Base-by-base conservation (phyloP, 2,888 invertebrate species). In the Halictus ligatus region DNA sequence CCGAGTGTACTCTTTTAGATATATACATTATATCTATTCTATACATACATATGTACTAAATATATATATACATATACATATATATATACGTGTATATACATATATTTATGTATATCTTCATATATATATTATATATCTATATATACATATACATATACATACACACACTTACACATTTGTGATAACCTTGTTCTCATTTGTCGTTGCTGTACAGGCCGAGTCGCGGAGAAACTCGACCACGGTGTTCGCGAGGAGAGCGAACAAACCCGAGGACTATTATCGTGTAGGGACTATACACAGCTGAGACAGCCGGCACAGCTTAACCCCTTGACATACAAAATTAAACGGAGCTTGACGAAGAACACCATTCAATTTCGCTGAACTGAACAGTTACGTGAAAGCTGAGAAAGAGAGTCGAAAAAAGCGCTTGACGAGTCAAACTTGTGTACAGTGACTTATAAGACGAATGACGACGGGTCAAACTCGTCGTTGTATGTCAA, bases 1-100 rank as follows among this genome's bases (percentile, higher is more conserved):
- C 93, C 94, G 95, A 95, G 95, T 95, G 95, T 95, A 94, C 92
- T 94, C 93, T 94, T 35, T 94, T 95, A 94, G 94, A 94, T 93
- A 93, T 94, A 93, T 92, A 90, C 91, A 93, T 91, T 86, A 93
- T 93, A 91, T 93, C 89, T 92, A 89, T 89, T 89, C 87, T 91
- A 91, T 91, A 75, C 87, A 84, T 85, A 35, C 3, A 29, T 29
- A 35, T 58, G n/a, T n/a, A n/a, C n/a, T n/a, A n/a, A n/a, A n/a
- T n/a, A n/a, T n/a, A 13, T 84, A 79, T 92, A 8, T 10, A 10
- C 10, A 8, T 46, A 8, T 46, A 12, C 10, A 46, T n/a, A n/a
- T n/a, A 35, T 35, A 29, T 29, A 35, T 58, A 58, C 21, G 21
- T 58, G n/a, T 58, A n/a, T 58, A 54, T 54, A n/a, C n/a, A n/a